Evolutionary conservation across 2,888 invertebrate species (phyloP).

Genomic region (Ophion ellenae): DNA sequence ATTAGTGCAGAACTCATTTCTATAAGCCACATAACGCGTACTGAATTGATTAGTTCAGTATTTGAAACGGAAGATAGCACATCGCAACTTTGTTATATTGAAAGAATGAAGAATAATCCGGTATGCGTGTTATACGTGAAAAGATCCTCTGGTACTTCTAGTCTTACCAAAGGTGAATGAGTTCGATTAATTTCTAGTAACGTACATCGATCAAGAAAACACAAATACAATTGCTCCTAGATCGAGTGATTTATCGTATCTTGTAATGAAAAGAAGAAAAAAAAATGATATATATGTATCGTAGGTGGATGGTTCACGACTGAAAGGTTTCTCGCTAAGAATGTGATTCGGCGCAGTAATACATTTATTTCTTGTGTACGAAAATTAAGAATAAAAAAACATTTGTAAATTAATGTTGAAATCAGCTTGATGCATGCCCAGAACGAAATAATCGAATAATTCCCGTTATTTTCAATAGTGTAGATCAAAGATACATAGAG

Average conservation of each 20-base stretch:
- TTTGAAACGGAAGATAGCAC: conserved; percentile 30
- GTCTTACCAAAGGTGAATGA: conserved; percentile 70
- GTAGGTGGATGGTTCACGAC: conserved; percentile 61
- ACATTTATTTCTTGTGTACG: conserved; percentile 62
- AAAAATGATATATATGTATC: conserved; percentile 27
- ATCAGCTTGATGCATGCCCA: conserved; percentile 52
- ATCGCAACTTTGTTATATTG: conserved; percentile 45
- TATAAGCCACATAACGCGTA: conserved; percentile 5
- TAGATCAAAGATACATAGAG: not conserved
- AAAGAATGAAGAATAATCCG: conserved; percentile 40
- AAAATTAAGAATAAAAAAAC: conserved; percentile 35
- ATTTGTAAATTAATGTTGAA: conserved; percentile 65
- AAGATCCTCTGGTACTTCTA: conserved; percentile 72
- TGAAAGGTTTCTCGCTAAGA: conserved; percentile 48
- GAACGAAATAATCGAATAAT: conserved; percentile 58
- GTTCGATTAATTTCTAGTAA: conserved; percentile 58
- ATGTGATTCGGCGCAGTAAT: conserved; percentile 59
- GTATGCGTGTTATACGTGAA: conserved; percentile 65
- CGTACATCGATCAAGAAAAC: conserved; percentile 34
- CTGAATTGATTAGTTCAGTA: conserved; percentile 29
- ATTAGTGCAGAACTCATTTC: conserved; percentile 36
- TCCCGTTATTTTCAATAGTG: conserved; percentile 50
- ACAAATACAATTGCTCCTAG: conserved; percentile 46
- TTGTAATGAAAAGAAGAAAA: conserved; percentile 44
- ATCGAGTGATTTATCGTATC: conserved; percentile 50